Conservation (phyloP, 2,797 vertebrate genomes). For the Eremophila alpestris region DNA sequence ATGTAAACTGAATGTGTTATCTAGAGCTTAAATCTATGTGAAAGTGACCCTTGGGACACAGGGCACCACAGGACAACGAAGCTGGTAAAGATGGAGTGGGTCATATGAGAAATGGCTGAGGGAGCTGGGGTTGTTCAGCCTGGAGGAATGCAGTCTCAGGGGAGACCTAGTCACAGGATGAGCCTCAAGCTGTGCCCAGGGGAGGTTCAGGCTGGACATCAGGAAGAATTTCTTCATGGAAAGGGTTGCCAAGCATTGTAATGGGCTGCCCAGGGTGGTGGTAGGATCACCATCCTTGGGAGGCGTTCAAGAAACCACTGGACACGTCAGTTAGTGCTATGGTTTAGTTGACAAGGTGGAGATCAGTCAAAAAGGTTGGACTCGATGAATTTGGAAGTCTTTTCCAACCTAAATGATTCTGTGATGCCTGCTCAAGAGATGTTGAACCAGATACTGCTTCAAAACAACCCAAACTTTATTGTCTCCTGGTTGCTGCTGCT, state of each 20-base stretch:
- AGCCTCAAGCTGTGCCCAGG: not conserved
- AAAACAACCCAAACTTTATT: not conserved
- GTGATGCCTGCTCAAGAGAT: not conserved
- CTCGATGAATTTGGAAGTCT: not conserved
- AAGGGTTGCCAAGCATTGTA: not conserved
- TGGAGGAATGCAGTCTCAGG: not conserved
- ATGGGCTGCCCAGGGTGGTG: not conserved
- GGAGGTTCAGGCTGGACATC: not conserved
- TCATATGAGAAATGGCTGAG: not conserved
- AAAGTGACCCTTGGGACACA: not conserved
- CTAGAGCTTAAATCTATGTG: not conserved
- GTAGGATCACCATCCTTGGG: not conserved
- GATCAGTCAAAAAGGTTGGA: not conserved
- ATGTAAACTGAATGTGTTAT: not conserved
- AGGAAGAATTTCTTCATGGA: not conserved
- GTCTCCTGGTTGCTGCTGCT: not conserved
- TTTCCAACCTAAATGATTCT: not conserved
- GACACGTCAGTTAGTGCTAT: not conserved
- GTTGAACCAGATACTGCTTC: not conserved
- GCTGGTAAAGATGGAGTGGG: not conserved
- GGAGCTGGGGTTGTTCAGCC: not conserved
- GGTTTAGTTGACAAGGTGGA: not conserved
- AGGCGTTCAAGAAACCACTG: accelerated
- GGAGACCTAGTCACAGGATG: not conserved
- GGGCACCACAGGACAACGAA: accelerated